These are phyloP conservation scores for Apaloderma vittatum DNA, from an alignment of 2,113 vertebrate genomes.

Conservation along the genomic window DNA sequence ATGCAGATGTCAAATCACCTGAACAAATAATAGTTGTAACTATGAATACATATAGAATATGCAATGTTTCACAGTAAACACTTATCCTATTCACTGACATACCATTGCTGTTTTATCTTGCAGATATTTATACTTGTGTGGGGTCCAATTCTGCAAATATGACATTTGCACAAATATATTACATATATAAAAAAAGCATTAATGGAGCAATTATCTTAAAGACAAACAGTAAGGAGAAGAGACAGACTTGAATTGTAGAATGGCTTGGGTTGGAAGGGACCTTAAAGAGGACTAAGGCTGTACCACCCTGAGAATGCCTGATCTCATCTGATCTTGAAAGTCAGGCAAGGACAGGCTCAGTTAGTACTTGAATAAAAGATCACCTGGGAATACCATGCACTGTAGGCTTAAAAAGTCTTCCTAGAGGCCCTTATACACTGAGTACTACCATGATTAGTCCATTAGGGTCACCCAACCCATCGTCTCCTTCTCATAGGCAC, in stretches of 20 bases:
- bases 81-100: not conserved
- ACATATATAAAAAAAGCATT: too few relatives aligned
- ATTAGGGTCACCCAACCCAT: too few relatives aligned
- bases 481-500: too few relatives aligned
- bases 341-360: too few relatives aligned
- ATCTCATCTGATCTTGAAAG: too few relatives aligned
- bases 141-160: not conserved
- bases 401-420: too few relatives aligned
- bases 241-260: not conserved
- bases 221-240: not conserved
- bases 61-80: not conserved
- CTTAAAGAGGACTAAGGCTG: not conserved
- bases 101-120: not conserved
- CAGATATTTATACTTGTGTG: not conserved
- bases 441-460: too few relatives aligned
- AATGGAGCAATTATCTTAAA: not conserved
- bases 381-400: too few relatives aligned
- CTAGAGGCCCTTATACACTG: too few relatives aligned
- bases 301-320: too few relatives aligned
- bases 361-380: too few relatives aligned
- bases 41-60: not conserved
- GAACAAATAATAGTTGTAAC: not conserved
- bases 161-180: not conserved
- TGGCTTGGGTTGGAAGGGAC: not conserved
- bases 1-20: not conserved